A percentile compares a stretch with the other conserved stretches of the same genome.
Evolutionary conservation across 2,113 vertebrate species (phyloP).

Genomic region (Dipodomys ordii): DNA sequence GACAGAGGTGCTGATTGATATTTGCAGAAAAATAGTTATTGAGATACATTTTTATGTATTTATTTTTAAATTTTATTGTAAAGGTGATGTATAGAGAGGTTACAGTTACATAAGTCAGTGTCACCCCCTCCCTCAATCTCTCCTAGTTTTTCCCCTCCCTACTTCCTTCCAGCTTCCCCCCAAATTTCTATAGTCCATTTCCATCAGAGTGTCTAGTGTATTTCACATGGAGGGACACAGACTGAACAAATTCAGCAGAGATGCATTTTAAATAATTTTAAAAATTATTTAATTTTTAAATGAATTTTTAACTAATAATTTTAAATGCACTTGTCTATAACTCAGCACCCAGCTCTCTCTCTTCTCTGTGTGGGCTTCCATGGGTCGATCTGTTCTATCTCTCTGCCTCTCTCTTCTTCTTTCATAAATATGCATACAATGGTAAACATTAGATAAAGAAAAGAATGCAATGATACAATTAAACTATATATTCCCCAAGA

Average conservation of each 20-base stretch:
- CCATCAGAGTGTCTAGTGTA: too few species aligned
- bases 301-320: background rate
- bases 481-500: constrained; percentile 42
- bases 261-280: background rate
- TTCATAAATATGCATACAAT: background rate
- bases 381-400: background rate
- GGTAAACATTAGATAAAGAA: constrained; percentile 22
- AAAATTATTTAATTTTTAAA: too few species aligned
- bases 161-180: too few species aligned
- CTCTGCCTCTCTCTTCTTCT: background rate
- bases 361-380: too few species aligned
- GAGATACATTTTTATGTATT: background rate
- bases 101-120: too few species aligned
- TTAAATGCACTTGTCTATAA: background rate
- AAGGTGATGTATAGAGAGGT: too few species aligned
- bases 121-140: too few species aligned
- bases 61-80: too few species aligned
- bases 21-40: background rate
- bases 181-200: too few species aligned
- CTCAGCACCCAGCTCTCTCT: background rate
- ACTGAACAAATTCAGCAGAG: background rate
- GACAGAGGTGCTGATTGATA: background rate
- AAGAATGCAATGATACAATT: background rate
- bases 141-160: too few species aligned
- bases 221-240: too few species aligned